A percentile compares a stretch with the other conserved stretches of the same genome.
Conservation (phyloP, 30 jellyfish, hydroid and myxozoan species). For the Cassiopea xamachana region DNA sequence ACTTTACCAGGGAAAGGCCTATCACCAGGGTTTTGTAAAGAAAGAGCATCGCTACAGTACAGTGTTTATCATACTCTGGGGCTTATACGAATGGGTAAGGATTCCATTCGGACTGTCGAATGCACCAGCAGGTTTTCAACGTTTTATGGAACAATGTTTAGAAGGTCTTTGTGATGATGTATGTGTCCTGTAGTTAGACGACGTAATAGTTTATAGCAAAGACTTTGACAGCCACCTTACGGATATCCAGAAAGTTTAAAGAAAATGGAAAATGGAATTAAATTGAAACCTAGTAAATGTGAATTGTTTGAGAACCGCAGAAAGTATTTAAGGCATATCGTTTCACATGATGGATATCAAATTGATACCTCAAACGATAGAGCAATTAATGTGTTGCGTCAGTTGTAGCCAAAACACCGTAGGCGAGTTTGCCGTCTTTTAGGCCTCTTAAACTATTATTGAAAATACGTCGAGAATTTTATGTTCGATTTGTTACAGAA, state of each 20-base stretch:
- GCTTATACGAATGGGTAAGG: slow-evolving; percentile 40
- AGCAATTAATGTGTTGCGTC: slow-evolving; percentile 25
- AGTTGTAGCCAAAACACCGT: not conserved
- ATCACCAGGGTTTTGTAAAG: slow-evolving; percentile 77
- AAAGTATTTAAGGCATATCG: slow-evolving; percentile 41
- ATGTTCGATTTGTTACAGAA: not conserved
- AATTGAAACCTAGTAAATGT: slow-evolving; percentile 38
- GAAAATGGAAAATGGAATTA: slow-evolving; percentile 43
- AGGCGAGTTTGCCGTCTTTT: not conserved
- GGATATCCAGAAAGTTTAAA: not conserved
- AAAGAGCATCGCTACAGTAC: slow-evolving; percentile 45
- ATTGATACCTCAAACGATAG: slow-evolving; percentile 24
- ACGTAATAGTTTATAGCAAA: not conserved
- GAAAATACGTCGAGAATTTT: not conserved
- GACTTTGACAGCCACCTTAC: not conserved
- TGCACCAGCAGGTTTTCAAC: slow-evolving; percentile 74
- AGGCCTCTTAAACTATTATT: not conserved
- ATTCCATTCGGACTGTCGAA: slow-evolving; percentile 68
- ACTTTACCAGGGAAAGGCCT: slow-evolving; percentile 68
- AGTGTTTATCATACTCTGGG: not conserved
- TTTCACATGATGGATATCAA: slow-evolving; percentile 36
- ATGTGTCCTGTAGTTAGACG: slow-evolving; percentile 17
- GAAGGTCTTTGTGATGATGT: slow-evolving; percentile 34
- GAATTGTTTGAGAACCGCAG: slow-evolving; percentile 18
- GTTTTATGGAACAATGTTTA: slow-evolving; percentile 46